Base-by-base conservation (phyloP, 1,140 invertebrate species). In the Steinernema feltiae region DNA sequence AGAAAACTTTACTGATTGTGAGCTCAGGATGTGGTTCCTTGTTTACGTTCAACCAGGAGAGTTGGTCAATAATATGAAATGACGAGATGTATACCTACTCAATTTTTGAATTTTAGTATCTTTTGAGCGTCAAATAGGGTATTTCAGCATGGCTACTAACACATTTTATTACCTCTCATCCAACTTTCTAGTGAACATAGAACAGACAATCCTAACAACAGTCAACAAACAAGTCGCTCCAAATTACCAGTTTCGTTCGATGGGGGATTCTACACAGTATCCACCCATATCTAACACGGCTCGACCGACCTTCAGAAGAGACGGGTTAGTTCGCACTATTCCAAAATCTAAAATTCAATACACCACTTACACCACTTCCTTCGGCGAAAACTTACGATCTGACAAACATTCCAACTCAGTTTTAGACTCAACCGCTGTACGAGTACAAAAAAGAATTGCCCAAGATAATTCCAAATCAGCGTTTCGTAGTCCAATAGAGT, bases 201-300 rank as follows among this genome's bases (percentile, higher is more conserved):
- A 63, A 15, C 7, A 63, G 53, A 3, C 7, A 12, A 63, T 63
- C 7, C 3, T 15, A 15, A 27, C 24, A 17, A n/a, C n/a, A n/a
- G n/a, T n/a, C n/a, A n/a, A n/a, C n/a, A n/a, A n/a, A n/a, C n/a
- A n/a, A n/a, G n/a, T n/a, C n/a, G n/a, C n/a, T n/a, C n/a, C n/a
- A n/a, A n/a, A n/a, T 72, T 79, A 84, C 83, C 83, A 84, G 76
- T 84, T 84, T 29, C 79, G 69, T 72, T 86, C 83, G 17, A 86
- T 69, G 2, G 83, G 82, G 41, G 76, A 77, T 63, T 84, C 83
- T 21, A 86, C 78, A n/a, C 69, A 69, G 72, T 84, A 84, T n/a
- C 85, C 85, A 31, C 79, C 80, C 18, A 63, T 32, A 27, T 86
- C 79, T 21, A 84, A 75, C n/a, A 86, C 79, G 3, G 75, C 41